Base-by-base conservation (phyloP, 35 echinoderm and acorn worm species). In the Holothuria glaberrima region DNA sequence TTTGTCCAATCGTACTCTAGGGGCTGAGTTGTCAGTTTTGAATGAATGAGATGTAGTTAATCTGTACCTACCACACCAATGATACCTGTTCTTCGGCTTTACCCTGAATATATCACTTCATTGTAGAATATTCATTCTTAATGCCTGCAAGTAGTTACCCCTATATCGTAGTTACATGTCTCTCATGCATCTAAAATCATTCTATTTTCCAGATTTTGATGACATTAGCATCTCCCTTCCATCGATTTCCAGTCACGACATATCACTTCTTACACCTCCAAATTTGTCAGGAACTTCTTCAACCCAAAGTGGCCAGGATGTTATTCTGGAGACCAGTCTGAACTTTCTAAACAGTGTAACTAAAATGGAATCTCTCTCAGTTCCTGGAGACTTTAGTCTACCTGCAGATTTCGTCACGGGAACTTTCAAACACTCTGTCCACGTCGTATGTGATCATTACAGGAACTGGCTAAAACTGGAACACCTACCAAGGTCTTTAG, bases 301-400 rank as follows among this genome's bases (percentile, higher is more conserved):
- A 19, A 21, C 44, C n/a, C 21, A 78, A 78, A 78, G 4, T 48
- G 38, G 27, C 9, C 74, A 48, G 12, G 50, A 48, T 26, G 74
- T 26, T 0, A 12, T 78, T 10, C 25, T 78, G 5, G 20, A 48
- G 21, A 52, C 74, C 18, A 45, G 50, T 9, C 44, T 48, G 22
- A 52, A 78, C 12, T 78, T 78, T 78, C 50, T 78, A 18, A 78
- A 9, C 21, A 78, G 74, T 48, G n/a, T 48, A 17, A 78, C 74
- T 22, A 78, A 78, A 25, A 1, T 78, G 33, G 74, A 78, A 78
- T 78, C 74, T 45, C 44, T 78, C 0, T 0, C 50, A 48, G n/a
- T 48, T n/a, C 35, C 41, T n/a, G 21, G 6, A 14, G 50, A 48
- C 29, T 48, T 41, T 48, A 78, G 38, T 26, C 6, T 78, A 41